Conservation (phyloP, 2,113 vertebrate genomes). For the Dendropsophus ebraccatus region DNA sequence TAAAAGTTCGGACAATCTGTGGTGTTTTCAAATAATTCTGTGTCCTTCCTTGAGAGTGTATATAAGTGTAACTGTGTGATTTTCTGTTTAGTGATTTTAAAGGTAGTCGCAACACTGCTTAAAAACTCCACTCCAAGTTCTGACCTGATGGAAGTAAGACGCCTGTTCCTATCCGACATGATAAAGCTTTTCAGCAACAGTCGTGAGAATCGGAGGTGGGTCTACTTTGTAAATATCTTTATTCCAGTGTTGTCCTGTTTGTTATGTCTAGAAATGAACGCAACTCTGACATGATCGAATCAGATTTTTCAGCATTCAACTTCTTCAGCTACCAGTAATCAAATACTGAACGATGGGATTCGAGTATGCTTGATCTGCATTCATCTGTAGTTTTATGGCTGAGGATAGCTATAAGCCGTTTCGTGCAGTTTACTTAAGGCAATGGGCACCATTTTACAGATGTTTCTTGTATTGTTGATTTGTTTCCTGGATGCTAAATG, state of each 20-base stretch:
- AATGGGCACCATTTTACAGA: no score
- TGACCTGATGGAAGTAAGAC: slow-evolving; percentile 98
- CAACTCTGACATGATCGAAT: no score
- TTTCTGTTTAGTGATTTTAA: slow-evolving; percentile 90
- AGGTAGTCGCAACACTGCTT: slow-evolving; percentile 95
- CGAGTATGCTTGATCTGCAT: no score
- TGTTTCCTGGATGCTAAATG: no score
- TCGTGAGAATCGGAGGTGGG: slow-evolving; percentile 95
- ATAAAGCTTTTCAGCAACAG: slow-evolving; percentile 99
- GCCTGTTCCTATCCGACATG: slow-evolving; percentile 98
- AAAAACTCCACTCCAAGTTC: slow-evolving; percentile 95
- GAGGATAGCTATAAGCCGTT: neutral
- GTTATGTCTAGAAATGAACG: no score
- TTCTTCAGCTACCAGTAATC: no score
- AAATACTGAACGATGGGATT: no score
- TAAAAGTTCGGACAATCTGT: no score
- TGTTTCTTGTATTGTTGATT: no score
- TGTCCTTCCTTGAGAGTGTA: neutral
- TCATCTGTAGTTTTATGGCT: neutral
- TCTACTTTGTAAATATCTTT: neutral
- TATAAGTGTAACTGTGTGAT: slow-evolving; percentile 53
- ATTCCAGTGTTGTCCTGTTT: neutral
- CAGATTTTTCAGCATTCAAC: no score
- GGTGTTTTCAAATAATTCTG: neutral
- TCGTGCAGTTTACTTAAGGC: no score